Percentiles rank a stretch among this genome's conserved stretches.
phyloP scores from a whole-genome alignment of 2,797 vertebrate species.

The Syndactyla subalaris region DNA sequence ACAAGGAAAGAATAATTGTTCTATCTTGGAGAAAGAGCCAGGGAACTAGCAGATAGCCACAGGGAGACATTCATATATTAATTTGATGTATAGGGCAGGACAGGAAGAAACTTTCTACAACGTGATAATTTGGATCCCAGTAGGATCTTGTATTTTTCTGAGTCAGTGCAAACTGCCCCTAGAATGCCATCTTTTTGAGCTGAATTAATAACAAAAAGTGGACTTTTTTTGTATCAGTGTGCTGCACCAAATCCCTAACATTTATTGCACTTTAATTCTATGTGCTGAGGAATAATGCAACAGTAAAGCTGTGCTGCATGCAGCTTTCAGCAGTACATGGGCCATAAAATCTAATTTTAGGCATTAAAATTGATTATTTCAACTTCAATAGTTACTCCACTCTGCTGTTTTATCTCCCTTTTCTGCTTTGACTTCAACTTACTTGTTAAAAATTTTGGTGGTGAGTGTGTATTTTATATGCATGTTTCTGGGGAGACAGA shows the following conservation, averaged over 20 bases:
- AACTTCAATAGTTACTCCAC: neutral
- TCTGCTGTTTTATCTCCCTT: neutral
- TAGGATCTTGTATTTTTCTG: neutral
- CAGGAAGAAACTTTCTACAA: neutral
- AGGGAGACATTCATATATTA: neutral
- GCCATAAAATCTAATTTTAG: conserved; percentile 32
- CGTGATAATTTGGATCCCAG: neutral
- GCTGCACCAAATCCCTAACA: neutral
- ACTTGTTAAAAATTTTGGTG: neutral
- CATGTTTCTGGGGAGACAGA: neutral
- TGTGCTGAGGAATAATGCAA: conserved; percentile 11
- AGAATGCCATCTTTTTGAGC: neutral
- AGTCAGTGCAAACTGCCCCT: neutral
- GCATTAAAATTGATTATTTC: conserved; percentile 50
- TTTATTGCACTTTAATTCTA: conserved; percentile 7
- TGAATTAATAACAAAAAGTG: neutral
- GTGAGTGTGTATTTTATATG: neutral
- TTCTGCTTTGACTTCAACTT: neutral
- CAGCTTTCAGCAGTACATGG: neutral
- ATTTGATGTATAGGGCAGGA: neutral
- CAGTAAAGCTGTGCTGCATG: neutral
- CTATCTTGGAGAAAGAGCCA: neutral
- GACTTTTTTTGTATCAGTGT: neutral
- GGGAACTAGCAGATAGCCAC: neutral
- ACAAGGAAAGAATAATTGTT: neutral